phyloP scores from a whole-genome alignment of 2,797 vertebrate species.

The Syndactyla subalaris region DNA sequence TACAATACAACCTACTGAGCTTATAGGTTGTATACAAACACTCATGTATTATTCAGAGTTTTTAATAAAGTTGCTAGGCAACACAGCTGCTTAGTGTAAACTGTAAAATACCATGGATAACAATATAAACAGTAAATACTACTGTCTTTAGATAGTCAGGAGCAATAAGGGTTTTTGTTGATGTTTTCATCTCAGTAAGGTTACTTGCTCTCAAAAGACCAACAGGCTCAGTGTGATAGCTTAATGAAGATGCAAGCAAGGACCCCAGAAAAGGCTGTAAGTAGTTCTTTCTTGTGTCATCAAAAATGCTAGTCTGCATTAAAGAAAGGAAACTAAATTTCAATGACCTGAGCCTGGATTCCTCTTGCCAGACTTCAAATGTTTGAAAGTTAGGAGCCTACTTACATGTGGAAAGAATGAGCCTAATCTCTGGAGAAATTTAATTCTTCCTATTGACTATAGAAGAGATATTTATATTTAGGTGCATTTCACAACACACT shows the following conservation, averaged over 20 bases:
- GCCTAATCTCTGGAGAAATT: not conserved
- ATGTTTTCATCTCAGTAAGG: not conserved
- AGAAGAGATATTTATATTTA: not conserved
- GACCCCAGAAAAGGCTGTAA: not conserved
- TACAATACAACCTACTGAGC: not conserved
- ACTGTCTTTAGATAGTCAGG: not conserved
- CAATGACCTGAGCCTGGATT: not conserved
- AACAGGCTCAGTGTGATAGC: not conserved
- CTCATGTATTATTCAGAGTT: constrained; percentile 56
- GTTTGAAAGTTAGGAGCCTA: not conserved
- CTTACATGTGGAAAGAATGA: not conserved
- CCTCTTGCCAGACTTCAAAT: not conserved
- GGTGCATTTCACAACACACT: not conserved
- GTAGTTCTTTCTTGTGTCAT: not conserved
- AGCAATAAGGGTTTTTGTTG: not conserved
- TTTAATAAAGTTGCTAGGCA: constrained; percentile 51
- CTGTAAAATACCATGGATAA: not conserved
- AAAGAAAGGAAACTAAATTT: not conserved
- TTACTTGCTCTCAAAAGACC: not conserved
- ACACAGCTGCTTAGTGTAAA: constrained; percentile 28
- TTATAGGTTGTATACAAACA: constrained; percentile 27
- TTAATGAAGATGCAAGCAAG: not conserved
- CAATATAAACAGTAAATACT: not conserved
- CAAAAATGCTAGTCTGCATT: not conserved
- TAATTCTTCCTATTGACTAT: not conserved